A percentile compares a stretch with the other conserved stretches of the same genome.
Evolutionary conservation across 2,888 invertebrate species (phyloP).

Genomic region (Hydrotaea cyrtoneurina): DNA sequence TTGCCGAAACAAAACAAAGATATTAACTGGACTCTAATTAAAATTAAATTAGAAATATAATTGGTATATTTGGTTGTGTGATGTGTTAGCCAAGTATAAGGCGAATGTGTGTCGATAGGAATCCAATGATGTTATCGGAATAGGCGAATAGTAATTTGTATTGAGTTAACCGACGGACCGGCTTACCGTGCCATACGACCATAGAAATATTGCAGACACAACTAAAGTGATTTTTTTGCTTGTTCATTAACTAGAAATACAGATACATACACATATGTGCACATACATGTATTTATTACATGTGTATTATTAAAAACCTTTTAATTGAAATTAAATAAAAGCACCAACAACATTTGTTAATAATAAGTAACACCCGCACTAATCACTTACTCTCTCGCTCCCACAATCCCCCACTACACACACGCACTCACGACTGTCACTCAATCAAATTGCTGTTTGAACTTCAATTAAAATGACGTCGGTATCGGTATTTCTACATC

Average conservation of each 20-base stretch:
- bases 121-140: neutral
- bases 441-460: neutral
- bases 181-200: neutral
- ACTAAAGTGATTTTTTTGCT: neutral
- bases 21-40: neutral
- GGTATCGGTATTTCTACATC: neutral
- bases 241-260: neutral
- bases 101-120: neutral
- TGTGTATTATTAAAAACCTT: neutral
- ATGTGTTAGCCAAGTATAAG: neutral
- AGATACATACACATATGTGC: too few species aligned
- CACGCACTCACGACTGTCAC: slow-evolving; percentile 13
- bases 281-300: too few species aligned
- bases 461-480: neutral
- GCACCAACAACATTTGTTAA: neutral
- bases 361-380: neutral
- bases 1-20: neutral
- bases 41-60: neutral
- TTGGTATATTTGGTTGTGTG: neutral
- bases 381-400: neutral
- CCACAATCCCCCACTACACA: neutral
- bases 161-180: neutral
- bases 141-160: neutral
- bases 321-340: neutral
- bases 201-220: neutral